These are phyloP conservation scores for Callipepla californica DNA, from an alignment of 2,113 vertebrate species.

Conservation along the genomic window DNA sequence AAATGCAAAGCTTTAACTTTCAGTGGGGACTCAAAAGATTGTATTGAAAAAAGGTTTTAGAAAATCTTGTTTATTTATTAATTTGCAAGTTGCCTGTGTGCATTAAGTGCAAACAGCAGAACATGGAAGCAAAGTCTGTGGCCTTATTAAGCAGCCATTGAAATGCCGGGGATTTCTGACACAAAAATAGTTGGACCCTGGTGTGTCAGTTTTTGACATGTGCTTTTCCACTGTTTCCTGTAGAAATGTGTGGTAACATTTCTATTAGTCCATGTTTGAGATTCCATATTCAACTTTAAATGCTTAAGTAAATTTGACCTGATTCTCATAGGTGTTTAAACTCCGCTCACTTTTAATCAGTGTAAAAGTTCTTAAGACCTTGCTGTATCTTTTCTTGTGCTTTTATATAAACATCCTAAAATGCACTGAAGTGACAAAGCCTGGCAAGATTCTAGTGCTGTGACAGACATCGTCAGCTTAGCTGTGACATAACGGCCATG, in stretches of 20 bases:
- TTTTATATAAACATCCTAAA: constrained; percentile 38
- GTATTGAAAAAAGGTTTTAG: background rate
- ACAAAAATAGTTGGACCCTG: background rate
- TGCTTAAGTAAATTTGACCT: background rate
- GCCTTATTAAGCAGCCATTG: background rate
- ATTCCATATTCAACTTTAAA: background rate
- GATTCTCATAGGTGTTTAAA: background rate
- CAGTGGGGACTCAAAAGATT: background rate
- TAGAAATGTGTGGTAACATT: background rate
- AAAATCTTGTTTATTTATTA: constrained; percentile 3
- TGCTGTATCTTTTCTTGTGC: background rate
- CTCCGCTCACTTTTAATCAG: background rate
- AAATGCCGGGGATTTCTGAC: background rate
- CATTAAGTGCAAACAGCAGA: background rate
- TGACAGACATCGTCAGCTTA: constrained; percentile 6
- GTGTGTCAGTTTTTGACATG: background rate
- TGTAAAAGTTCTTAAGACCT: constrained; percentile 7
- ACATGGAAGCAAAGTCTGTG: background rate
- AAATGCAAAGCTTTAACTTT: constrained; percentile 9
- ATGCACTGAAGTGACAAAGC: background rate
- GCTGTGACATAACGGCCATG: background rate
- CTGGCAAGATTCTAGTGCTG: constrained; percentile 22
- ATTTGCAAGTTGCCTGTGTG: background rate
- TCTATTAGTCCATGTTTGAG: background rate
- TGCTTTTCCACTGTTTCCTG: background rate